Conservation (phyloP, 2,888 invertebrate genomes). For the Drosophila meridionalis region DNA sequence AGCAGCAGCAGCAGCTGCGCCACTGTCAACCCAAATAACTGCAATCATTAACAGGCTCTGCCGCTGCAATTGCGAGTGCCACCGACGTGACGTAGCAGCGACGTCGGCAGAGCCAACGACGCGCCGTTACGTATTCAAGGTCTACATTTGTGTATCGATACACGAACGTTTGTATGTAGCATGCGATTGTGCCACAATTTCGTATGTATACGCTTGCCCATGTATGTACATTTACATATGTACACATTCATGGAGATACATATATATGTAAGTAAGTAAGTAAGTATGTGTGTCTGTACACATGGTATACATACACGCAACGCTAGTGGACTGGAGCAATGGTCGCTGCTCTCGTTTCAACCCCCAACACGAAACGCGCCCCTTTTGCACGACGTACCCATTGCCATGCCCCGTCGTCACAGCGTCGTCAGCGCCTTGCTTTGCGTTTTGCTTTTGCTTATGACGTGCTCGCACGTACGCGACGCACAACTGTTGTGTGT, state of each 20-base stretch:
- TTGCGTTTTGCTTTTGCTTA: conserved; percentile 65
- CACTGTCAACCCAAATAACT: conserved; percentile 6
- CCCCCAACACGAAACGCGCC: conserved; percentile 67
- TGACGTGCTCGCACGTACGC: conserved; percentile 77
- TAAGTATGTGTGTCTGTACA: conserved; percentile 1
- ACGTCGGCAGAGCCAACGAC: conserved; percentile 33
- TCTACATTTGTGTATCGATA: conserved; percentile 75
- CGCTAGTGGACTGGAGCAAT: conserved; percentile 57
- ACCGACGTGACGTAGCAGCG: conserved; percentile 51
- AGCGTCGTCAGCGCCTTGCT: conserved; percentile 46
- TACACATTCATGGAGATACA: conserved; percentile 19
- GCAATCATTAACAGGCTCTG: conserved; percentile 38
- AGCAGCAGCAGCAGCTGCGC: conserved; percentile 17
- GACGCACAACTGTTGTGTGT: conserved; percentile 56
- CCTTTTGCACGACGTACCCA: conserved; percentile 60
- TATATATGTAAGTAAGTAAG: background rate
- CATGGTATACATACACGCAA: conserved; percentile 55
- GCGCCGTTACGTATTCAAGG: conserved; percentile 72
- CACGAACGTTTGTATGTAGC: conserved; percentile 39
- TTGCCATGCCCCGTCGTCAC: conserved; percentile 43
- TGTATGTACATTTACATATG: conserved; percentile 26
- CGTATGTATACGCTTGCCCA: conserved; percentile 48
- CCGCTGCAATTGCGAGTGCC: conserved; percentile 25
- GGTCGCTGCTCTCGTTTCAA: conserved; percentile 59
- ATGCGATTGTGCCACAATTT: conserved; percentile 41